These are phyloP conservation scores for Bambusicola thoracicus DNA, from an alignment of 2,113 vertebrate species.

Conservation along the genomic window DNA sequence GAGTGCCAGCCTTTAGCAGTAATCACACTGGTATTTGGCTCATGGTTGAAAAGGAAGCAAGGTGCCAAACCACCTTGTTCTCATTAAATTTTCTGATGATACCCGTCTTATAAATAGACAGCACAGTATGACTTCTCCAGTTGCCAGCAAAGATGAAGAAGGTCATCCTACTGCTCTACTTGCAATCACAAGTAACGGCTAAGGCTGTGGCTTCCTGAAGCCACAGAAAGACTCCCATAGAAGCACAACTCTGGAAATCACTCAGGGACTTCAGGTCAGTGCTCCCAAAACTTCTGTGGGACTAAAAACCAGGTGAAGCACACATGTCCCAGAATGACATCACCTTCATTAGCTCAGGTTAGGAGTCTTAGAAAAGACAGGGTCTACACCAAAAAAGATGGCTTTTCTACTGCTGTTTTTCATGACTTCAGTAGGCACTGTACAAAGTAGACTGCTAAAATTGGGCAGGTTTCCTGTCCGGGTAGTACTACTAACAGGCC, in stretches of 20 bases:
- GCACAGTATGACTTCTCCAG: neutral
- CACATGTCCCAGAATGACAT: neutral
- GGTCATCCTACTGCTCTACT: neutral
- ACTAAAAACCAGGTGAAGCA: neutral
- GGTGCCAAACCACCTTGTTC: constrained; percentile 47
- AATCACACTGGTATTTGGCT: constrained; percentile 26
- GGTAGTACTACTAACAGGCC: neutral
- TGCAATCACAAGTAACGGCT: neutral
- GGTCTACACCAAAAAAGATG: neutral
- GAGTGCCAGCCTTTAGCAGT: neutral
- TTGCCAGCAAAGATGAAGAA: constrained; percentile 2
- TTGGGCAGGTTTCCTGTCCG: neutral
- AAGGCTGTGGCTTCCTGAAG: neutral
- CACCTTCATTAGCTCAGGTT: neutral
- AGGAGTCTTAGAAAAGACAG: neutral
- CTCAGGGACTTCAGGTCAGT: neutral
- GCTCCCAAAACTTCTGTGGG: neutral
- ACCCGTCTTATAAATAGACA: constrained; percentile 53
- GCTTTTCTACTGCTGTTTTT: neutral
- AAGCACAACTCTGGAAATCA: neutral
- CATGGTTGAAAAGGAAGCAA: neutral
- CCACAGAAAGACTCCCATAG: neutral
- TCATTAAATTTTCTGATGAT: constrained; percentile 53
- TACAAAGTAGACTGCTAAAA: neutral
- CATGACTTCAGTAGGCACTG: neutral